Base-by-base conservation (phyloP, 1,140 invertebrate genomes). In the Potamilus streckersoni region DNA sequence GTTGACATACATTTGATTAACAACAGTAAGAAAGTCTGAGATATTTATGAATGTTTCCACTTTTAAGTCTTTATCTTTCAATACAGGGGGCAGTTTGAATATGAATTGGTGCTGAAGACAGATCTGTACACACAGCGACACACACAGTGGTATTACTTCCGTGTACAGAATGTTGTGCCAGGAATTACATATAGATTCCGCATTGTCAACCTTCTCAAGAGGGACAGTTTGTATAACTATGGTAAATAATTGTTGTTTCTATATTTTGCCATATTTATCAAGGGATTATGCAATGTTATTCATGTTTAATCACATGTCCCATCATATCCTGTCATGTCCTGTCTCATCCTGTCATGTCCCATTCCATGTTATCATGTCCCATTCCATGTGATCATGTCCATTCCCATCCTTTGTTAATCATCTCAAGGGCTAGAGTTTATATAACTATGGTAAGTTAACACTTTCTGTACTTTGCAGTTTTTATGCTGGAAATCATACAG, bases 91-190 rank as follows among this genome's bases (percentile, higher is more conserved):
- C 87, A 89, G 73, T 89, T 84, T 83, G 89, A 90, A 78, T 90
- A 90, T 83, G 89, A 90, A 80, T 74, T 90, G 76, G 84, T 89
- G 68, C 79, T 90, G 56, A 86, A 88, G 69, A 84, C 89, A 56
- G 89, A 90, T 76, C 83, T 90, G 20, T 88, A 89, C 80, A 90
- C 89, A n/a, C 84, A 80, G 58, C 77, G 88, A 38, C 89, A 90
- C 78, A 90, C 89, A 1, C 89, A 90, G 67, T 90, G 89, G 89
- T 90, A 86, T 73, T 90, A 89, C 81, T 90, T 90, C 83, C 78
- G 88, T 19, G 82, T 89, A n/a, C 80, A 83, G 63, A 89, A 89
- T 66, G 82, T 80, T 0, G 81, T 87, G 6, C 88, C 85, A 3
- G 84, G 84, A 15, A 74, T 89, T 31, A 86, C 85, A 1, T 90